Evolutionary conservation across 2,888 invertebrate species (phyloP).

Genomic region (Euproctis similis): DNA sequence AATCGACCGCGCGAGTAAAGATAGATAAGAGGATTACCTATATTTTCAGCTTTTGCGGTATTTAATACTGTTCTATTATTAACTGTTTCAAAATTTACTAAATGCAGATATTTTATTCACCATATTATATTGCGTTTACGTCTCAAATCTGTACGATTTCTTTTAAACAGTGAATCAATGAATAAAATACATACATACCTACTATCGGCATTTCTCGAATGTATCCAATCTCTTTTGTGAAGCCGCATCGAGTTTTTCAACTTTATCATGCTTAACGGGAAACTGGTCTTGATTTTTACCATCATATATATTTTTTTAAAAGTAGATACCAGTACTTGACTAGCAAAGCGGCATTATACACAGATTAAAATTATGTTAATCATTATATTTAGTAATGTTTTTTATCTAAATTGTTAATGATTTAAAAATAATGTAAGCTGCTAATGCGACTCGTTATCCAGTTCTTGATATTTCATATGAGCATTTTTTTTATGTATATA

Average conservation of each 20-base stretch:
- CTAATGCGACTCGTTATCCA: too few relatives aligned
- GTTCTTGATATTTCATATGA: too few relatives aligned
- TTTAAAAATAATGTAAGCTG: too few relatives aligned
- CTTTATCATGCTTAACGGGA: conserved; percentile 49
- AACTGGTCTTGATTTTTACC: conserved; percentile 41
- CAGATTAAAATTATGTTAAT: too few relatives aligned
- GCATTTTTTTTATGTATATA: too few relatives aligned
- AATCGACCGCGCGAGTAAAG: too few relatives aligned
- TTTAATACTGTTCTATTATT: too few relatives aligned
- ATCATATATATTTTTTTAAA: conserved; percentile 35
- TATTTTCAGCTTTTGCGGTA: too few relatives aligned
- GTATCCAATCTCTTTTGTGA: conserved; percentile 46
- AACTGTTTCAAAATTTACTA: too few relatives aligned
- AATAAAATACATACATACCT: conserved; percentile 29
- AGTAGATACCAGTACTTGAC: conserved; percentile 22
- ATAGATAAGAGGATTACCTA: too few relatives aligned
- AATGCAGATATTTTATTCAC: too few relatives aligned
- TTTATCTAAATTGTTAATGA: neutral
- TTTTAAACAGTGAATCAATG: conserved; percentile 35
- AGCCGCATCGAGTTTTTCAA: conserved; percentile 44
- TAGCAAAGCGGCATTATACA: conserved; percentile 15
- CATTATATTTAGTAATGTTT: too few relatives aligned
- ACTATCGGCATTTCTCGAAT: conserved; percentile 42
- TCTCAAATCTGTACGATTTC: conserved; percentile 18
- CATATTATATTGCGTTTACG: conserved; percentile 14